A percentile compares a stretch with the other conserved stretches of the same genome.
Evolutionary conservation across 2,888 invertebrate genomes (phyloP).

Genomic region (Coecobrya sp.): DNA sequence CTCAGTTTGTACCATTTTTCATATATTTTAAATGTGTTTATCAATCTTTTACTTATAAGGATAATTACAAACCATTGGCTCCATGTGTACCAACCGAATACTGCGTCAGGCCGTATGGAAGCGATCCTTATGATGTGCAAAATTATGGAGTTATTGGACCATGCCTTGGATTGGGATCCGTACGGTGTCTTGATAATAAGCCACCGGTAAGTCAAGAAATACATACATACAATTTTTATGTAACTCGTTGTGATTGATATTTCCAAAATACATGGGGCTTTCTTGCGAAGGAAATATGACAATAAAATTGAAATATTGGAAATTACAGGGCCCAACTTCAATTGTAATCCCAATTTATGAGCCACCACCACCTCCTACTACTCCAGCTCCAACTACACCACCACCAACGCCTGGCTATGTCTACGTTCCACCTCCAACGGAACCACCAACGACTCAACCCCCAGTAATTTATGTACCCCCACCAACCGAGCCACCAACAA

Average conservation of each 20-base stretch:
- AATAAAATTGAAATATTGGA: not conserved
- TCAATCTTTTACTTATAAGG: slow-evolving; percentile 70
- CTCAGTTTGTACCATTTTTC: too few species aligned
- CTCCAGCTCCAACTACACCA: slow-evolving; percentile 51
- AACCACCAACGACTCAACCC: slow-evolving; percentile 5
- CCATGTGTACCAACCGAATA: slow-evolving; percentile 83
- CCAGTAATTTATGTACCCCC: slow-evolving; percentile 36
- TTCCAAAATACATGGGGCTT: too few species aligned
- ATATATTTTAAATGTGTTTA: too few species aligned
- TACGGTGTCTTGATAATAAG: slow-evolving; percentile 82
- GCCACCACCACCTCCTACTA: slow-evolving; percentile 41
- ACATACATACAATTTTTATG: too few species aligned
- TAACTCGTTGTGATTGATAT: too few species aligned
- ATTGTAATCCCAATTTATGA: slow-evolving; percentile 62
- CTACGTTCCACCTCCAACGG: slow-evolving; percentile 43
- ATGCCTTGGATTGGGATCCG: slow-evolving; percentile 83
- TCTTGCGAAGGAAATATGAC: not conserved
- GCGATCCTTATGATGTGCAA: slow-evolving; percentile 81
- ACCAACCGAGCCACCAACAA: slow-evolving; percentile 28
- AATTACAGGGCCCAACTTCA: slow-evolving; percentile 57
- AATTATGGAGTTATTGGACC: slow-evolving; percentile 84
- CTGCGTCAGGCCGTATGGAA: slow-evolving; percentile 83
- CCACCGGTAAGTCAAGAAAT: too few species aligned
- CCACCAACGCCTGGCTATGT: slow-evolving; percentile 13
- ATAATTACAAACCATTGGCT: slow-evolving; percentile 72